A percentile compares a stretch with the other conserved stretches of the same genome.
These are phyloP conservation scores for Strix occidentalis DNA, from an alignment of 2,797 vertebrate species.

Conservation along the genomic window DNA sequence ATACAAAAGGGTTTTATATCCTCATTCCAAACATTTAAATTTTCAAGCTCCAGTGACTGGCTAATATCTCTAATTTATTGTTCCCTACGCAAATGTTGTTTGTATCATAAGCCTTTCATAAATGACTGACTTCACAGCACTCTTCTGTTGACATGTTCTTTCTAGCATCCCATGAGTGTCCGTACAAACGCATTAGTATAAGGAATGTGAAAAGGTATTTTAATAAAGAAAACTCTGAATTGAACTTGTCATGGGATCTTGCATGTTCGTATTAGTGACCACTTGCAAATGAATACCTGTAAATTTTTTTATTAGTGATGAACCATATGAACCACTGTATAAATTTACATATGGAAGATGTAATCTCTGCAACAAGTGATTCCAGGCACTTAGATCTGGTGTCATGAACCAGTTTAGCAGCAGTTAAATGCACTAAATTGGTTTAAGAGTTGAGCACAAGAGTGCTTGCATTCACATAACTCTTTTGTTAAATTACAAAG, in stretches of 20 bases:
- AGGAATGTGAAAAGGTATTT: slow-evolving; percentile 51
- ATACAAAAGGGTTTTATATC: slow-evolving; percentile 8
- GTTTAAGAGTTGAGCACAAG: neutral
- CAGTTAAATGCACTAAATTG: neutral
- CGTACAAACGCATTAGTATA: slow-evolving; percentile 6
- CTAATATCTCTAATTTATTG: slow-evolving; percentile 74
- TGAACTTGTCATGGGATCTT: slow-evolving; percentile 53
- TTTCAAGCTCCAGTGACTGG: slow-evolving; percentile 45
- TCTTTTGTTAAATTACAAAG: neutral
- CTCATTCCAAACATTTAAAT: slow-evolving; percentile 8
- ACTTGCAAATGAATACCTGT: neutral
- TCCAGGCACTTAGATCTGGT: neutral
- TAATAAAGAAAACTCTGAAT: slow-evolving; percentile 76
- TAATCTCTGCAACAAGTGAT: neutral
- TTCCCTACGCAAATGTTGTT: slow-evolving; percentile 60
- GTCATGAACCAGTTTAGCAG: neutral
- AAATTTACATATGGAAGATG: neutral
- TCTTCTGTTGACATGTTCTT: neutral
- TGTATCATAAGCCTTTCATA: slow-evolving; percentile 22
- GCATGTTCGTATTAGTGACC: slow-evolving; percentile 2
- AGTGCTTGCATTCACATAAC: neutral
- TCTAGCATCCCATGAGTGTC: neutral
- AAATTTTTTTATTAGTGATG: neutral
- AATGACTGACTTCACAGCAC: neutral
- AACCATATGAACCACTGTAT: neutral